A percentile compares a stretch with the other conserved stretches of the same genome.
phyloP scores from a whole-genome alignment of 2,888 invertebrate genomes.

The Phymatocera aterrima region DNA sequence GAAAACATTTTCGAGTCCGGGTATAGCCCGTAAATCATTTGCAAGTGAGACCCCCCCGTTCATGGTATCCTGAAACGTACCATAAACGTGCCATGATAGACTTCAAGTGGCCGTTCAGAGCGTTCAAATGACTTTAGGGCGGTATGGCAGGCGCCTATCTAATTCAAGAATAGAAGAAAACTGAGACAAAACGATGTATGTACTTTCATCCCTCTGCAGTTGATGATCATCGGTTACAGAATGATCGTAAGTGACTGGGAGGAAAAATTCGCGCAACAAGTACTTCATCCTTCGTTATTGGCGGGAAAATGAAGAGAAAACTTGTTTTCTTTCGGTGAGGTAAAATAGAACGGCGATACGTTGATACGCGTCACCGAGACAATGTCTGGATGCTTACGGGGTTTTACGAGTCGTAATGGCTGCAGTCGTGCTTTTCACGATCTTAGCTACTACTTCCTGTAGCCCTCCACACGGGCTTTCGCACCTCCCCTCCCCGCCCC shows the following conservation, averaged over 20 bases:
- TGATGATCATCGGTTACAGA: too few species aligned
- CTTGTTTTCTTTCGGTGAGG: too few species aligned
- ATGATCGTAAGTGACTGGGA: too few species aligned
- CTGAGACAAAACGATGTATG: too few species aligned
- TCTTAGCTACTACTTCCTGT: slow-evolving; percentile 60
- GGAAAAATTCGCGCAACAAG: too few species aligned
- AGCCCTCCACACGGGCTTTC: too few species aligned
- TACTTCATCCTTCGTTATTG: not conserved
- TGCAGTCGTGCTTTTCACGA: slow-evolving; percentile 71
- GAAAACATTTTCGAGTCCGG: slow-evolving; percentile 34
- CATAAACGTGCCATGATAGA: slow-evolving; percentile 26
- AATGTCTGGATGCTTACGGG: slow-evolving; percentile 64
- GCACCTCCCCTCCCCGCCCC: too few species aligned
- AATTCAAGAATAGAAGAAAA: not conserved
- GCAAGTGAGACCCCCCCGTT: slow-evolving; percentile 32
- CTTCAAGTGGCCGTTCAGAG: slow-evolving; percentile 13
- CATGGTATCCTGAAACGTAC: slow-evolving; percentile 3
- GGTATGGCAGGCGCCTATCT: too few species aligned
- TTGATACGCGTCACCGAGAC: slow-evolving; percentile 46
- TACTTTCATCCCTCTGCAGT: too few species aligned
- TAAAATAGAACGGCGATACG: not conserved
- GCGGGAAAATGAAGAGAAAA: not conserved
- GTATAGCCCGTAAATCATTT: slow-evolving; percentile 41
- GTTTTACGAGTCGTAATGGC: slow-evolving; percentile 74
- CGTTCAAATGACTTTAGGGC: too few species aligned